Base-by-base conservation (phyloP, 2,113 vertebrate species). In the Caranx melampygus region DNA sequence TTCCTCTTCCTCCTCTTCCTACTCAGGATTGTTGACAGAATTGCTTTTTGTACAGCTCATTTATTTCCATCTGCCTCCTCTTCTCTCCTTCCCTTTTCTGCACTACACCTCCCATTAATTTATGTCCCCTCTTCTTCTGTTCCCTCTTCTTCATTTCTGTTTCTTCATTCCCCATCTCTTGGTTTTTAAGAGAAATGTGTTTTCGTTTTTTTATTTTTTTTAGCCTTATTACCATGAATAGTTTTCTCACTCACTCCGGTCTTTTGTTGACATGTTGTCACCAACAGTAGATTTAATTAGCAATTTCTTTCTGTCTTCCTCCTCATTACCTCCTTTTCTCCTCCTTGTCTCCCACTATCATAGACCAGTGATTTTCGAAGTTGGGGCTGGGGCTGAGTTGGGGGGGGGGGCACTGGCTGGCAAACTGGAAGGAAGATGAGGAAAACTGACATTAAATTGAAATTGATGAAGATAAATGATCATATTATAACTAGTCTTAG, bases 41-140 rank as follows among this genome's bases (percentile, higher is more conserved):
- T 86, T 79, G 76, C 75, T 86, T 91, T 91, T 86, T 77, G 69
- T 87, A 81, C 35, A 31, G 81, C 49, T 71, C 84, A 88, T 91
- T 89, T 87, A 86, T 86, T 88, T 77, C 88, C 79, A 85, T 89
- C 89, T 88, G 72, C 78, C 67, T 78, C 70, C 21, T 58, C 64
- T 63, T 35, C 68, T 75, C 67, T 49, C 40, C 47, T 68, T 57
- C 34, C 55, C 70, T 64, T 67, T 37, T 69, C 72, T 64, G 26
- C 59, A 68, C 40, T 34, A 74, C 51, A 63, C 35, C 83, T 76
- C 12, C 20, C 70, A 68, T 83, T 75, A 72, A 71, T 75, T 67
- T 44, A 20, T 47, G 26, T 75, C 45, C n/a, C 78, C 10, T 35
- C 45, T 59, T 37, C 33, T 49, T 64, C 67, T 52, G 6, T 45